Evolutionary conservation across 2,888 invertebrate genomes (phyloP), one percentile per base, ranked within the genome.

Genomic region (Thymelicus sylvestris): DNA sequence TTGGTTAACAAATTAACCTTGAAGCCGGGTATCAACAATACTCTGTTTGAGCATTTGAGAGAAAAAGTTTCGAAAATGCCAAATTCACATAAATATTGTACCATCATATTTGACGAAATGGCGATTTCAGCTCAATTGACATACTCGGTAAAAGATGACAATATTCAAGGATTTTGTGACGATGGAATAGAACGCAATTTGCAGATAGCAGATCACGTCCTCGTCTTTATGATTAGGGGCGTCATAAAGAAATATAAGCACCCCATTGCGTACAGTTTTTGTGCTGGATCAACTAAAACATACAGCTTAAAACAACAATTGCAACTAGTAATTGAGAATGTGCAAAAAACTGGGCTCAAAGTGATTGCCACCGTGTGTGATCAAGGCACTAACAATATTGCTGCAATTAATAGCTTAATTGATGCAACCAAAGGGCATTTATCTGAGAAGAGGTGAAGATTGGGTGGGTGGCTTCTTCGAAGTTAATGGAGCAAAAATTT

Each of bases 191-290:
- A 41, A 41, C 7, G n/a, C 12, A 12, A 38, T 38, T 4, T 13
- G n/a, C 13, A 61, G 41, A 64, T 72, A 63, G 24, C 57, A 19
- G 70, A 74, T 24, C 74, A 74, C 50, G 73, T 61, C 0, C 48
- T 73, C 13, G 74, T 74, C 0, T 74, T 74, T 41, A 74, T 74
- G 74, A 48, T 78, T 1, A 61, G 77, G 41, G 78, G 79, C 6
- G 15, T 79, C 5, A 47, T 75, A 13, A 77, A 76, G 15, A 74
- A 81, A 81, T 44, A 78, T 63, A 79, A 79, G n/a, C 78, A 79
- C 62, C 74, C 76, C 4, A 64, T 79, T 7, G 63, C 76, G 3
- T 71, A 72, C 31, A 72, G 55, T 19, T 72, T 73, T 71, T 72
- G 67, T 15, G n/a, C 47, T 24, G 63, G 62, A 10, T 47, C 67